These are phyloP conservation scores for Brachylomia viminalis DNA, from an alignment of 2,888 invertebrate species.

Conservation along the genomic window DNA sequence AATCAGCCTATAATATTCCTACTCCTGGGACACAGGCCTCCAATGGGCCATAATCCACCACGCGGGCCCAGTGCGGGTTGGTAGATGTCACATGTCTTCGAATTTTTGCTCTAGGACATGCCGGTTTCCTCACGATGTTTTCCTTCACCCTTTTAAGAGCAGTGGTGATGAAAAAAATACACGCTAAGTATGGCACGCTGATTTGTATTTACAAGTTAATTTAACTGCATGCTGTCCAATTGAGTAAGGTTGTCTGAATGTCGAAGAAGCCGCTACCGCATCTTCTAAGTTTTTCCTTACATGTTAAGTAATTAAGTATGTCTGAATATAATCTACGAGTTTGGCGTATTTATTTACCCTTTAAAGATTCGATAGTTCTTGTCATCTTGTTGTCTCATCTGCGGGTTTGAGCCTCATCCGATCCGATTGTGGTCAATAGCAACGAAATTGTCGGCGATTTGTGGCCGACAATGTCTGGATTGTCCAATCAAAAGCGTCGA, in stretches of 20 bases:
- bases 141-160: too few relatives aligned
- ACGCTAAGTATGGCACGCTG: not conserved
- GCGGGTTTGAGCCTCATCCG: not conserved
- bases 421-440: not conserved
- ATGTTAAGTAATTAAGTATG: not conserved
- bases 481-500: not conserved
- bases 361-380: not conserved
- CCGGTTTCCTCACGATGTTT: too few relatives aligned
- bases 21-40: too few relatives aligned
- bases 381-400: not conserved
- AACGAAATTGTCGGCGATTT: not conserved
- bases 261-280: not conserved
- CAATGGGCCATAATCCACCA: too few relatives aligned
- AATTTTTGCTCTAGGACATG: too few relatives aligned
- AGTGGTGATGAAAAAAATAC: too few relatives aligned
- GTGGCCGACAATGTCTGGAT: not conserved
- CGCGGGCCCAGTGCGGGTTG: too few relatives aligned
- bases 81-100: too few relatives aligned
- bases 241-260: not conserved
- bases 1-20: too few relatives aligned
- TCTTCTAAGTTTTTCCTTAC: not conserved
- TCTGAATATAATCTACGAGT: not conserved
- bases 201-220: not conserved
- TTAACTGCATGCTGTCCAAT: not conserved
- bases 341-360: not conserved